Conservation (phyloP, 1,140 invertebrate species). For the Hestina assimilis region DNA sequence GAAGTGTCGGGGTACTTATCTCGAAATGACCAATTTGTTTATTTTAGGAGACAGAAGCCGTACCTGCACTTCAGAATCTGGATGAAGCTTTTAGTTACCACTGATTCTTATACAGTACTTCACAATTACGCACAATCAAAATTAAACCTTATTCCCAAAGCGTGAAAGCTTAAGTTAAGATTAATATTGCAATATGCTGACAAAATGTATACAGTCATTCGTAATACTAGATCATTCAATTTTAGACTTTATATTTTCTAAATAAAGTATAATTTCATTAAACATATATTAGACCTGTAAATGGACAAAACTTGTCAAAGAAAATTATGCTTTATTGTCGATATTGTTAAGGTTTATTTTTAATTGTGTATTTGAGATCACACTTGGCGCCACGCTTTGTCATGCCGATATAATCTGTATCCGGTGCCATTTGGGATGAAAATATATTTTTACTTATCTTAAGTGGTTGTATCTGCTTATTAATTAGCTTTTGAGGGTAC, state of each 20-base stretch:
- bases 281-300: conserved; percentile 5
- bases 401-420: conserved; percentile 74
- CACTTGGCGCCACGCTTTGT: conserved; percentile 72
- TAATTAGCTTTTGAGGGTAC: conserved; percentile 71
- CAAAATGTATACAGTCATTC: conserved; percentile 32
- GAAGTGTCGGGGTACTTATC: conserved; percentile 42
- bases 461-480: conserved; percentile 78
- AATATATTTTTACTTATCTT: conserved; percentile 76
- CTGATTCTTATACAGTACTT: conserved; percentile 56
- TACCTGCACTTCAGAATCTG: conserved; percentile 70
- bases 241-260: conserved; percentile 9
- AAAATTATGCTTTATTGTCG: not conserved
- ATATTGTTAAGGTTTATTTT: conserved; percentile 28
- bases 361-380: conserved; percentile 11
- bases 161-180: conserved; percentile 15
- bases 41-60: conserved; percentile 73
- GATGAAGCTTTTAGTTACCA: conserved; percentile 68
- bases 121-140: conserved; percentile 27
- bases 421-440: conserved; percentile 75
- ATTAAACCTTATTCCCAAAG: conserved; percentile 15
- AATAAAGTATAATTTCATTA: conserved; percentile 15
- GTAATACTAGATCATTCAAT: not conserved
- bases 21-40: conserved; percentile 70
- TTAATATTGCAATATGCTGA: conserved; percentile 20
- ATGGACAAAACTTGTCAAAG: not conserved